Conservation (phyloP, 2,888 invertebrate species). For the Drosophila anomalata region DNA sequence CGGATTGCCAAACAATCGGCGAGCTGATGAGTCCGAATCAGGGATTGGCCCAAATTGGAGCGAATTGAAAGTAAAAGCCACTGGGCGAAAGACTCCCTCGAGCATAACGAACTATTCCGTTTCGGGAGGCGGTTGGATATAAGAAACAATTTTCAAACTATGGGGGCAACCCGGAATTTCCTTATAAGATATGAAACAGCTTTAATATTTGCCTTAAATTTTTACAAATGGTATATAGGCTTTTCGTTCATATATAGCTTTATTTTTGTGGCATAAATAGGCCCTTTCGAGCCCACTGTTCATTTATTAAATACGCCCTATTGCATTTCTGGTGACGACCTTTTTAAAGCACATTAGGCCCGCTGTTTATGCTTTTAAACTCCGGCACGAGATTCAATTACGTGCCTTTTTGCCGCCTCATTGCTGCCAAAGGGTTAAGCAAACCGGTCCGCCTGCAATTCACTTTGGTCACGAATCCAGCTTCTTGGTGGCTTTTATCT, state of each 20-base stretch:
- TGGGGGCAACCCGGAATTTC: not conserved
- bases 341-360: conserved; percentile 40
- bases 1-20: conserved; percentile 35
- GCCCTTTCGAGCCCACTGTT: conserved; percentile 19
- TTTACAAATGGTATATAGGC: not conserved
- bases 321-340: conserved; percentile 43
- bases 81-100: conserved; percentile 14
- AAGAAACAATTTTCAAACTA: not conserved
- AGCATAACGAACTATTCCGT: conserved; percentile 29
- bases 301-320: conserved; percentile 16
- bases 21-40: conserved; percentile 41
- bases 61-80: conserved; percentile 31
- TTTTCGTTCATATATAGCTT: not conserved
- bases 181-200: not conserved
- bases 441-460: conserved; percentile 69
- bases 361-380: conserved; percentile 36
- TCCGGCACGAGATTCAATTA: conserved; percentile 54
- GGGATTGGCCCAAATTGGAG: conserved; percentile 24
- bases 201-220: not conserved
- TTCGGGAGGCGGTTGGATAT: not conserved
- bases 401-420: conserved; percentile 48
- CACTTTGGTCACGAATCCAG: conserved; percentile 44
- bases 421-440: conserved; percentile 60
- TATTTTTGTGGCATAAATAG: not conserved
- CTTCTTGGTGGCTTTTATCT: conserved; percentile 22